phyloP scores from a whole-genome alignment of 2,113 vertebrate genomes.

The Desmodus rotundus region DNA sequence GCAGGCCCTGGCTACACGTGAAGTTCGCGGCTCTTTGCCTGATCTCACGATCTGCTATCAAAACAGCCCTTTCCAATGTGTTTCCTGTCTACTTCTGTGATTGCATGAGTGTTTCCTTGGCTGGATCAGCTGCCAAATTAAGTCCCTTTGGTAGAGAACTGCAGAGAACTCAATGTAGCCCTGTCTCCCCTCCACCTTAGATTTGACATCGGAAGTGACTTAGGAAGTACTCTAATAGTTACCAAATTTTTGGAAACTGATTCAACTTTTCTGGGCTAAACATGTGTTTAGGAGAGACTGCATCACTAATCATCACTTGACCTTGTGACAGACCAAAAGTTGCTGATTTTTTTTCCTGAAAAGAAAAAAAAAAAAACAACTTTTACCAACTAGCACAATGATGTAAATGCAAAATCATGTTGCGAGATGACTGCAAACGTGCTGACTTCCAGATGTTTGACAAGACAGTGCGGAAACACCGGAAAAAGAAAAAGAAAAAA shows the following conservation, averaged over 20 bases:
- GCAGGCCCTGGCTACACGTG: slow-evolving; percentile 79
- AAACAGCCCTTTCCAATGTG: slow-evolving; percentile 85
- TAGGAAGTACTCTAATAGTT: slow-evolving; percentile 98
- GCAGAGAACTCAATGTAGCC: slow-evolving; percentile 55
- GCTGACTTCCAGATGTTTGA: slow-evolving; percentile 97
- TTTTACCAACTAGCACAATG: slow-evolving; percentile 90
- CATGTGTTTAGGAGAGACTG: slow-evolving; percentile 93
- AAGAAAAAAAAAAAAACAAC: slow-evolving; percentile 64
- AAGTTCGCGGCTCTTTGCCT: slow-evolving; percentile 89
- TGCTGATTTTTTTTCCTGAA: slow-evolving; percentile 75
- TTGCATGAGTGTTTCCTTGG: slow-evolving; percentile 81
- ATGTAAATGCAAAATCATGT: slow-evolving; percentile 92
- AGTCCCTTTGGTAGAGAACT: slow-evolving; percentile 80
- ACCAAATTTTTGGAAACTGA: slow-evolving; percentile 95
- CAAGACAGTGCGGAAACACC: slow-evolving; percentile 82
- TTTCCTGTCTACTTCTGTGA: slow-evolving; percentile 87
- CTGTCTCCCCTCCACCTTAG: slow-evolving; percentile 81
- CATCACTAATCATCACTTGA: slow-evolving; percentile 96
- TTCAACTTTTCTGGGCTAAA: slow-evolving; percentile 86
- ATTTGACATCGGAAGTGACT: slow-evolving; percentile 93
- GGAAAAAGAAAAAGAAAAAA: slow-evolving; percentile 61
- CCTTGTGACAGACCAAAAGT: slow-evolving; percentile 87
- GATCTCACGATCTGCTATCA: slow-evolving; percentile 88
- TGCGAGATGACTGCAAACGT: slow-evolving; percentile 86
- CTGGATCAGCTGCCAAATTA: slow-evolving; percentile 82